Base-by-base conservation (phyloP, 2,888 invertebrate species). In the Microctonus hyperodae region DNA sequence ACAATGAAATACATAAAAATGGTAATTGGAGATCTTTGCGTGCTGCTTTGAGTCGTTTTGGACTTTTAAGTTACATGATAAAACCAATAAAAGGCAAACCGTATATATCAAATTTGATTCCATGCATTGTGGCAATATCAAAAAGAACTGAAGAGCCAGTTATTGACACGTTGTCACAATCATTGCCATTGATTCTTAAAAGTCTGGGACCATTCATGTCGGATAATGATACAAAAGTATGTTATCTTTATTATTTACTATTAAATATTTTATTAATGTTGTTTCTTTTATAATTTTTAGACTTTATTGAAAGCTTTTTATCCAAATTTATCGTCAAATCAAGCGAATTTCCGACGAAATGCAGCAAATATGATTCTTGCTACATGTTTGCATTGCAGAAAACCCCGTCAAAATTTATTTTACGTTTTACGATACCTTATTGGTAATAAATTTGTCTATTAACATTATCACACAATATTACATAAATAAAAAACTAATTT, bases 1-100 rank as follows among this genome's bases (percentile, higher is more conserved):
- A 92, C 79, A 91, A 92, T 74, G 93, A 92, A 85, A 92, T 95
- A 53, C 92, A 93, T 81, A 90, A 90, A 78, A 94, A 94, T 84
- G 92, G 92, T 3, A 80, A 87, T 40, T 87, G 90, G 0, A 87
- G 93, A 68, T 90, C 91, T 35, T 82, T 95, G 56, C 86, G 92
- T 73, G 92, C 92, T 57, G 93, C 94, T 31, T 84, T 95, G 4
- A 90, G 89, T 85, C 85, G 92, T 69, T 94, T 95, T 84, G 89
- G 91, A 0, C 88, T 92, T 76, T 88, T 94, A 73, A 90, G 91
- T 72, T 90, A 91, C 73, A 87, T 90, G 72, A 93, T 94, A 73
- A 87, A 89, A 69, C 93, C 94, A 22, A 89, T 90, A 67, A 93
- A 93, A 83, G 90, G 93, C 70, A 90, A 92, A 78, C 90, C 91